These are phyloP conservation scores for Mimachlamys varia DNA, from an alignment of 2,888 invertebrate species.

Conservation along the genomic window DNA sequence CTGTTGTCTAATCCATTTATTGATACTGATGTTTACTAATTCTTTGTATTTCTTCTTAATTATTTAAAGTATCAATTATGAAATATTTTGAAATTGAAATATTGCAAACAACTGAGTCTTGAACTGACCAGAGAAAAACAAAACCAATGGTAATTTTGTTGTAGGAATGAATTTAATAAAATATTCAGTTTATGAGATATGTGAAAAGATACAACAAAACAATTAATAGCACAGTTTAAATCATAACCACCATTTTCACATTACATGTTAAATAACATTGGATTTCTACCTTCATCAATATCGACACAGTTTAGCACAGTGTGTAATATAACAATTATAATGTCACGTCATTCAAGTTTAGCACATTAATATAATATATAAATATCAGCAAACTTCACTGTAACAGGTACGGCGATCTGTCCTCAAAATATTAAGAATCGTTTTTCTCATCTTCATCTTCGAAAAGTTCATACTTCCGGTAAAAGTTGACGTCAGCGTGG, in stretches of 20 bases:
- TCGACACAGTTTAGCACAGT: background rate
- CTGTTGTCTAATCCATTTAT: too few species aligned
- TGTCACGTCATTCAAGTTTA: too few species aligned
- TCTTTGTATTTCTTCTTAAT: too few species aligned
- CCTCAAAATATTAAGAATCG: background rate
- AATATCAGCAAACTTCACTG: background rate
- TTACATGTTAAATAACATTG: background rate
- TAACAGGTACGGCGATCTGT: background rate
- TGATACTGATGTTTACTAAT: too few species aligned
- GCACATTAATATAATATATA: too few species aligned
- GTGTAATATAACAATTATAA: background rate
- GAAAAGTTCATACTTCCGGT: background rate
- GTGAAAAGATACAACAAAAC: background rate
- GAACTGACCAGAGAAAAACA: too few species aligned
- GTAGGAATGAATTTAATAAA: too few species aligned
- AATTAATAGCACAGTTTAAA: background rate
- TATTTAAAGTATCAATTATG: too few species aligned
- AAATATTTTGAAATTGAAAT: too few species aligned
- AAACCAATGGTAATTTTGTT: too few species aligned
- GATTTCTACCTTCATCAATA: background rate
- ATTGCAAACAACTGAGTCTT: too few species aligned
- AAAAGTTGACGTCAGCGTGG: background rate
- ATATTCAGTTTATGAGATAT: too few species aligned
- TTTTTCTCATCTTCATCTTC: background rate
- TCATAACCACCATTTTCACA: background rate